A percentile compares a stretch with the other conserved stretches of the same genome.
Evolutionary conservation across 2,888 invertebrate genomes (phyloP).

Genomic region (Eupelmus urozonus): DNA sequence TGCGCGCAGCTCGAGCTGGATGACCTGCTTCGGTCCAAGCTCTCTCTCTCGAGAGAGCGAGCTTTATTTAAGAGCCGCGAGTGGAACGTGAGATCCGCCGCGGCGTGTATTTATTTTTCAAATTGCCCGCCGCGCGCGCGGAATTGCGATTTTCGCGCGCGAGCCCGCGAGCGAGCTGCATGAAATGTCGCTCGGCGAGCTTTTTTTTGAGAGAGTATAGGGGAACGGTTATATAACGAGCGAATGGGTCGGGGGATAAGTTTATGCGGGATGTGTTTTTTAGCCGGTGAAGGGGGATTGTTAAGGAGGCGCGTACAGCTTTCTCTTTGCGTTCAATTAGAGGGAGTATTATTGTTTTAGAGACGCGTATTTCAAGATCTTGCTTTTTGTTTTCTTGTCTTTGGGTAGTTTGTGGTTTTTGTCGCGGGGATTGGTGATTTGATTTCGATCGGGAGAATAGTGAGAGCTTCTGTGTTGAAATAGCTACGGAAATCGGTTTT

Average conservation of each 20-base stretch:
- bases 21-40: constrained; percentile 44
- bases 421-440: too few relatives aligned
- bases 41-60: too few relatives aligned
- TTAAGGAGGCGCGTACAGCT: constrained; percentile 14
- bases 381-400: too few relatives aligned
- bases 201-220: neutral
- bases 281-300: too few relatives aligned
- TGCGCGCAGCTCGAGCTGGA: constrained; percentile 42
- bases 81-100: constrained; percentile 9
- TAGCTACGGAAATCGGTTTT: too few relatives aligned
- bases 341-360: constrained; percentile 18
- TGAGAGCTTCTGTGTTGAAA: too few relatives aligned
- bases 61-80: constrained; percentile 38
- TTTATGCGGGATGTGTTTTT: constrained; percentile 18
- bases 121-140: constrained; percentile 42
- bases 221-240: constrained; percentile 33
- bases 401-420: too few relatives aligned
- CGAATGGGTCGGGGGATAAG: constrained; percentile 23
- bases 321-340: constrained; percentile 45
- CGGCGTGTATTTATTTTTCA: constrained; percentile 48
- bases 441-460: too few relatives aligned
- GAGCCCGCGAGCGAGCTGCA: neutral
- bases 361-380: neutral
- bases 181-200: constrained; percentile 1
- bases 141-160: constrained; percentile 47